Percentiles rank a stretch among this genome's conserved stretches.
Conservation (phyloP, 2,797 vertebrate genomes). For the Mergus octosetaceus region DNA sequence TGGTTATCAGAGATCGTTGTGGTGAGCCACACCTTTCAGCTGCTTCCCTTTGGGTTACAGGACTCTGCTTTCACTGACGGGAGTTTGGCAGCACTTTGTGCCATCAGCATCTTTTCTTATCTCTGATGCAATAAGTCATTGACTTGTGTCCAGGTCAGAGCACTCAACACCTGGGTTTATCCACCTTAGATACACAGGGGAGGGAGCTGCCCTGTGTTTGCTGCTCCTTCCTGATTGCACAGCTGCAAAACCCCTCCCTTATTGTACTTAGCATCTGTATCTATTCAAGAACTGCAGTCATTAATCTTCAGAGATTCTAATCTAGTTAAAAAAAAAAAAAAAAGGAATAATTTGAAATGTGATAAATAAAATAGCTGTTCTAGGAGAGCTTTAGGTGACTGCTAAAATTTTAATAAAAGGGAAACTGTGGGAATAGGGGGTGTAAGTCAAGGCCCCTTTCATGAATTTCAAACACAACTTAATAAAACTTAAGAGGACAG, state of each 20-base stretch:
- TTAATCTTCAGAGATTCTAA: background rate
- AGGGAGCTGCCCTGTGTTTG: background rate
- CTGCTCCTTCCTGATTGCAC: background rate
- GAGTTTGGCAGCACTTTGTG: background rate
- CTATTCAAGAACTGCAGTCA: background rate
- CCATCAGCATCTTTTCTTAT: background rate
- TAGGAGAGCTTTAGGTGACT: background rate
- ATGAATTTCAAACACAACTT: background rate
- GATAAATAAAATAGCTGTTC: background rate
- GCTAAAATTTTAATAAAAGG: background rate
- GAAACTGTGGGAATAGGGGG: background rate
- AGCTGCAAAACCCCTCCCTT: background rate
- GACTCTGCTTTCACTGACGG: background rate
- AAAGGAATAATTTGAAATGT: background rate
- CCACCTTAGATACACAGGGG: background rate
- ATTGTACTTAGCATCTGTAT: background rate
- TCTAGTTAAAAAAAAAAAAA: background rate
- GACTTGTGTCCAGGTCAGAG: background rate
- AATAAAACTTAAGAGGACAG: background rate
- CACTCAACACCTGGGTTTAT: background rate
- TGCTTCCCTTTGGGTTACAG: background rate
- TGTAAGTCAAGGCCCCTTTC: background rate
- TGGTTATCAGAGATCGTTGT: slow-evolving; percentile 89
- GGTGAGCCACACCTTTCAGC: slow-evolving; percentile 79
- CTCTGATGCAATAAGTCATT: background rate